phyloP scores from a whole-genome alignment of 2,888 invertebrate species.

The Leucoma salicis region DNA sequence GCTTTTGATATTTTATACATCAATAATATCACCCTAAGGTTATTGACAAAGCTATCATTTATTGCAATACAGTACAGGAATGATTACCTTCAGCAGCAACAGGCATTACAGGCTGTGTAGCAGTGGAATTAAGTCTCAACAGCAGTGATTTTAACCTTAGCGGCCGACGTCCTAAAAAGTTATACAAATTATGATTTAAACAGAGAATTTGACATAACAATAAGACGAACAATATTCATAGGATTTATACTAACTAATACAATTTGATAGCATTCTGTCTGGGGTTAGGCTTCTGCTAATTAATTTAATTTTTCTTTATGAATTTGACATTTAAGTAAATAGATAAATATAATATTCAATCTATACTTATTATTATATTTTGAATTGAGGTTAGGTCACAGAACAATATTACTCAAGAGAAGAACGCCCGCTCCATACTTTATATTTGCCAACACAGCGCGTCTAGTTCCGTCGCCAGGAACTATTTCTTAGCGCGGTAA shows the following conservation, averaged over 20 bases:
- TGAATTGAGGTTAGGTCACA: too few species aligned
- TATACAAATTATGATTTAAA: neutral
- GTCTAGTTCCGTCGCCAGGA: too few species aligned
- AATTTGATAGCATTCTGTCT: conserved; percentile 33
- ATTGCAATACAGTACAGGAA: neutral
- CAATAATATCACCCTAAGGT: too few species aligned
- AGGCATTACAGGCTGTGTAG: conserved; percentile 33
- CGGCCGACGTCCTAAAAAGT: conserved; percentile 29
- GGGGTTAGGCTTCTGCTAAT: neutral
- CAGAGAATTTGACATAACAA: neutral
- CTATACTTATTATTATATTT: too few species aligned
- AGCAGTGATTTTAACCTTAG: conserved; percentile 29
- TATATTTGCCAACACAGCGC: too few species aligned
- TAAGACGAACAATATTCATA: neutral
- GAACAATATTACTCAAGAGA: too few species aligned
- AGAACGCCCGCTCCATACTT: too few species aligned
- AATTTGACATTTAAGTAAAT: too few species aligned
- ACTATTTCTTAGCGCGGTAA: too few species aligned
- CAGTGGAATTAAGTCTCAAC: conserved; percentile 48
- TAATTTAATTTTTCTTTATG: too few species aligned
- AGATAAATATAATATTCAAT: too few species aligned
- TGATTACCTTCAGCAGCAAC: conserved; percentile 35
- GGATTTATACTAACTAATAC: conserved; percentile 25
- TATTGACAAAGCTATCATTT: neutral
- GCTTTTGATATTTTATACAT: too few species aligned